These are phyloP conservation scores for Ptilonorhynchus violaceus DNA, from an alignment of 2,113 vertebrate genomes.

Conservation along the genomic window DNA sequence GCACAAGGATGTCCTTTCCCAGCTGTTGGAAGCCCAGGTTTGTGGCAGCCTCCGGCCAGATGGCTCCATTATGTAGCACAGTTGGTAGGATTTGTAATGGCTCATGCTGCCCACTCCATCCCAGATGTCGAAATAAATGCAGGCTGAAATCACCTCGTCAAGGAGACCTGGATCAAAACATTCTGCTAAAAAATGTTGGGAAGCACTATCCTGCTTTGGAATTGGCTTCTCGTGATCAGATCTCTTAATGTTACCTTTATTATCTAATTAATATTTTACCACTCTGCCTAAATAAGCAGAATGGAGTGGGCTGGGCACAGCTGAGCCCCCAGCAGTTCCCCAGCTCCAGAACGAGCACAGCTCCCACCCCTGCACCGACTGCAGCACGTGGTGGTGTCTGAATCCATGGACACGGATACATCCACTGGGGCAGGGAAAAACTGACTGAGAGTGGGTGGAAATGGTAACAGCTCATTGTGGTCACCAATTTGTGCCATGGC, in stretches of 20 bases:
- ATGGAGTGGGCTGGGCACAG: neutral
- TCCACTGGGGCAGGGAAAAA: neutral
- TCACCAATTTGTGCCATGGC: neutral
- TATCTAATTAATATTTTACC: neutral
- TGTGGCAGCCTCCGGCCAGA: neutral
- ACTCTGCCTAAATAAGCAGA: neutral
- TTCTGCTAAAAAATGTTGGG: accelerated
- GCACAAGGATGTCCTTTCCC: neutral
- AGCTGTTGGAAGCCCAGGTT: accelerated
- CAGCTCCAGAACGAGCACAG: accelerated
- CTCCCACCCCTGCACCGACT: neutral
- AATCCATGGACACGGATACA: neutral
- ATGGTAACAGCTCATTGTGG: neutral
- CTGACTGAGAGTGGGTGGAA: neutral
- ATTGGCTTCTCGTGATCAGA: neutral
- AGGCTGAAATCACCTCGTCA: neutral
- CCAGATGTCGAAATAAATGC: neutral
- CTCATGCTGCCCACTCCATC: neutral
- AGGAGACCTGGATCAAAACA: neutral
- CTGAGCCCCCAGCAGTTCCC: neutral
- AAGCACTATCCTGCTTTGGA: neutral
- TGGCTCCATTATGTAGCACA: neutral
- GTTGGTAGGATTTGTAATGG: neutral
- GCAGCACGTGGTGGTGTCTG: accelerated
- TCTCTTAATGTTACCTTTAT: neutral